Base-by-base conservation (phyloP, 1,140 invertebrate species). In the Drosophila orosa region DNA sequence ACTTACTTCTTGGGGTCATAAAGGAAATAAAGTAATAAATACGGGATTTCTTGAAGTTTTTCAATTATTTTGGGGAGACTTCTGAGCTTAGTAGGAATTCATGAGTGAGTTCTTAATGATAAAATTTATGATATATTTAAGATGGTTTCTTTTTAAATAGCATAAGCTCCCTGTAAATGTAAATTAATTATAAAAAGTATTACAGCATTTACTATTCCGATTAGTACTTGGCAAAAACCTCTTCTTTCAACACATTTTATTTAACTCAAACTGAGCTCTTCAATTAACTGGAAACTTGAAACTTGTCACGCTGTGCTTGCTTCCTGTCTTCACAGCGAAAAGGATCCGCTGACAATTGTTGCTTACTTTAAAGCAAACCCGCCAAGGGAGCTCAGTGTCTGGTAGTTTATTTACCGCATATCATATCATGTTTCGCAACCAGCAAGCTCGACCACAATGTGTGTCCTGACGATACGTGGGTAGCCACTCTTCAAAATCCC, bases 371-470 rank as follows among this genome's bases (percentile, higher is more conserved):
- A 44, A 29, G 50, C 2, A 12, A 40, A 15, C 29, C 29, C 66
- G 24, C 35, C 31, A 24, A 8, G 15, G 5, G 29, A 15, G 29
- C 29, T 39, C 27, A 33, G 50, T 71, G 50, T 25, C 40, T 55
- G 65, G 67, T 47, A 39, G 67, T 71, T 71, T 71, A 57, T 57
- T 71, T 71, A 69, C 65, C 67, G 33, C 67, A 71, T 39, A 69
- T 57, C 50, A 71, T 71, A 71, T 71, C 65, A 27, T 57, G 65
- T 71, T 57, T 69, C 67, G 24, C 33, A 69, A 29, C 63, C 61
- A 52, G 45, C 44, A 10, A 63, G 60, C 47, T 22, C 40, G 50
- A 69, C 65, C 65, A 57, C 67, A 71, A 39, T 71, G 65, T 71
- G 65, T 57, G 63, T 40, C 39, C 24, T 45, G 66, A 6, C 13